Percentiles rank a stretch among this genome's conserved stretches.
Conservation (phyloP, 92 coral and sea anemone genomes). For the Montipora capitata region DNA sequence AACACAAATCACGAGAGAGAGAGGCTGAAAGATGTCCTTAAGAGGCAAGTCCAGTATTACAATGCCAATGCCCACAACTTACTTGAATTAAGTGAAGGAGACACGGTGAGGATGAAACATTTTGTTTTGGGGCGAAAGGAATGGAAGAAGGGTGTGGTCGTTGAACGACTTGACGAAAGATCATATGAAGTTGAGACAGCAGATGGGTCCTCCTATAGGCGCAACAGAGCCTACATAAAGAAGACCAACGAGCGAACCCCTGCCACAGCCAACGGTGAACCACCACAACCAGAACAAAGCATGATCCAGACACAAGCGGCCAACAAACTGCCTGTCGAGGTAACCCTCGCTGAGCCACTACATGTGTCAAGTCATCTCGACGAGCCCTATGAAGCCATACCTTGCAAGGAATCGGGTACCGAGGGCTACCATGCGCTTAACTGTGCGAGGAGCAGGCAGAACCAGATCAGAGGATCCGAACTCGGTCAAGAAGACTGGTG, state of each 20-base stretch:
- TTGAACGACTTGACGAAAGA: conserved; percentile 42
- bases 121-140: neutral
- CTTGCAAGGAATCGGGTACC: neutral
- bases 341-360: neutral
- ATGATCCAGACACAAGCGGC: conserved; percentile 25
- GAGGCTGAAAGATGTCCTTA: conserved; percentile 23
- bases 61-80: conserved; percentile 29
- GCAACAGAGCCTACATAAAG: too few relatives aligned
- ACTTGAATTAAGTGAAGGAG: conserved; percentile 30
- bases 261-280: too few relatives aligned
- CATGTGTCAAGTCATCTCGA: neutral
- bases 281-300: neutral
- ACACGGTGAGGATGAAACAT: conserved; percentile 27
- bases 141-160: conserved; percentile 52
- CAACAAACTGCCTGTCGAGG: neutral
- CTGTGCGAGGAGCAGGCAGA: neutral
- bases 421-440: neutral
- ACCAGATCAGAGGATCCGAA: neutral
- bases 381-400: neutral
- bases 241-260: too few relatives aligned
- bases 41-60: conserved; percentile 44
- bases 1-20: conserved; percentile 18
- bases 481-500: neutral
- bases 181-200: conserved; percentile 36
- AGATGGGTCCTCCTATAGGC: neutral